Base-by-base conservation (phyloP, 2,797 vertebrate species). In the Macrochelys suwanniensis region DNA sequence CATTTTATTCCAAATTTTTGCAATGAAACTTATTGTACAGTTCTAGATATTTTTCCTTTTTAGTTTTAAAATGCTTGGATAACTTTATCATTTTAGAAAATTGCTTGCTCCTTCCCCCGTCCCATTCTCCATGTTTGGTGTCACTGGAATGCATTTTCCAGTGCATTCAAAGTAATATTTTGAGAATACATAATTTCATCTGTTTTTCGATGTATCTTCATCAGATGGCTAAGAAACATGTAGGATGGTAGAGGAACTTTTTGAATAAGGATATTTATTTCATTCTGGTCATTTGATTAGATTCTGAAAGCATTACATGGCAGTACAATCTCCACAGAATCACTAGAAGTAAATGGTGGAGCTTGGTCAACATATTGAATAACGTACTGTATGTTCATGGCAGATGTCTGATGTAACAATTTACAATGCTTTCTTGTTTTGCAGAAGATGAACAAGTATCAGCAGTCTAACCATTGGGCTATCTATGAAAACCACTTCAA, bases 381-480 rank as follows among this genome's bases (percentile, higher is more conserved):
- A 5, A 91, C 82, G 53, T 1, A 42, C n/a, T 80, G 83, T 56
- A 71, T 5, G 1, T 31, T 93, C 0, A 0, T n/a, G 76, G 16
- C 23, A 9, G 82, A 45, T 23, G 25, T 4, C 83, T 1, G 25
- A 1, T 5, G 74, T 37, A 65, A 12, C 84, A 21, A 59, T 74
- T 91, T 42, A 95, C 11, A 53, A 17, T 68, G 0, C 51, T 82
- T 87, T 54, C 13, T 84, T 97, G 3, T 97, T 95, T 98, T 98
- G 65, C 98, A 99, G 99, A 99, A 97, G 99, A 98, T 57, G 98
- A 99, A 95, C 99, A 99, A 96, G 99, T 99, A 42, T 99, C 99
- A 23, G 99, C 99, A 10, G 99, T 99, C 93, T 99, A 98, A 97
- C 86, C 93, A 11, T 81, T 45, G 76, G 80, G 82, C 80, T 90